Percentiles rank a stretch among this genome's conserved stretches.
Evolutionary conservation across 2,797 vertebrate species (phyloP).

Genomic region (Oryzias sinensis): DNA sequence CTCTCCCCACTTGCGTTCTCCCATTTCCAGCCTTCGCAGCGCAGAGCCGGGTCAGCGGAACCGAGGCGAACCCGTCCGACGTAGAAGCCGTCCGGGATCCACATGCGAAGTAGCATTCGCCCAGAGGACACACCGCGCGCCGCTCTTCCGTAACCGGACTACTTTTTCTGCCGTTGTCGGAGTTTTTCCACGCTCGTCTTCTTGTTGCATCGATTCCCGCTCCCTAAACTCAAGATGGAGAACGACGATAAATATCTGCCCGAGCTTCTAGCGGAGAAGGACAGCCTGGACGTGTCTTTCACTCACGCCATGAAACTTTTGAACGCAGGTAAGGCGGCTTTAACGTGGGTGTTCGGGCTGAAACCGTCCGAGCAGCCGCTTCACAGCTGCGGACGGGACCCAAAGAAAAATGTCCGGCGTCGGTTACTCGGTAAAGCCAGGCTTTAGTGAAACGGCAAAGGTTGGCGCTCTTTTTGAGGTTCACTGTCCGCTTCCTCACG

Average conservation of each 20-base stretch:
- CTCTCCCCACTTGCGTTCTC: slow-evolving; percentile 49
- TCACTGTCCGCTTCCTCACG: neutral
- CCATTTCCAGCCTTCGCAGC: slow-evolving; percentile 47
- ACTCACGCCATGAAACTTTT: slow-evolving; percentile 96
- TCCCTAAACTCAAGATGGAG: slow-evolving; percentile 81
- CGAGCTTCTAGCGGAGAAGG: slow-evolving; percentile 95
- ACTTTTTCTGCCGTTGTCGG: slow-evolving; percentile 50
- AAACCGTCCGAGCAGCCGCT: neutral
- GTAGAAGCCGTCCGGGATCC: slow-evolving; percentile 31
- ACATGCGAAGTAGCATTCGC: slow-evolving; percentile 49
- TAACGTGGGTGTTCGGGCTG: neutral
- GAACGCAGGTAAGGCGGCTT: slow-evolving; percentile 81
- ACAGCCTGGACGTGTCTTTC: slow-evolving; percentile 94
- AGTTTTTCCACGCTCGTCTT: slow-evolving; percentile 27
- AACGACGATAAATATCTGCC: slow-evolving; percentile 94
- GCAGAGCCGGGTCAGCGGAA: neutral
- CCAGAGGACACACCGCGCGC: slow-evolving; percentile 57
- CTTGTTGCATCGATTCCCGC: slow-evolving; percentile 25
- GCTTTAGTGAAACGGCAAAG: too few species aligned
- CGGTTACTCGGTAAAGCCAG: too few species aligned
- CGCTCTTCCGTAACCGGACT: slow-evolving; percentile 68
- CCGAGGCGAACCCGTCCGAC: slow-evolving; percentile 20
- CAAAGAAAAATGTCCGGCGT: too few species aligned
- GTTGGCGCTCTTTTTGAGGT: too few species aligned
- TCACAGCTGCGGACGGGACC: neutral